A percentile compares a stretch with the other conserved stretches of the same genome.
Conservation (phyloP, 1,140 invertebrate species). For the Frieseomelitta varia region DNA sequence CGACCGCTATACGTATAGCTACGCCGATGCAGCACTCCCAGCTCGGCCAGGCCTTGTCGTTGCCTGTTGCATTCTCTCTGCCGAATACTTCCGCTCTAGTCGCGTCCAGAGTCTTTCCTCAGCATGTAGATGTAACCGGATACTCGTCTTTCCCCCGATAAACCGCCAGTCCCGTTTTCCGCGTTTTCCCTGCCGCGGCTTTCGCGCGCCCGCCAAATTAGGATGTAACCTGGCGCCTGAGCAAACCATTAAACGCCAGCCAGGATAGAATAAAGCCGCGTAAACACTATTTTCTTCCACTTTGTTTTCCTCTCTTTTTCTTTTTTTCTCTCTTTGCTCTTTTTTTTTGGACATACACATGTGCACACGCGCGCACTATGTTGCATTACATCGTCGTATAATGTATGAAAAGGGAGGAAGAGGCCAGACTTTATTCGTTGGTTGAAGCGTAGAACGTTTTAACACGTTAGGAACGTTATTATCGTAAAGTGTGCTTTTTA, state of each 20-base stretch:
- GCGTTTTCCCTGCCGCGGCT: neutral
- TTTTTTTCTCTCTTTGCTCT: neutral
- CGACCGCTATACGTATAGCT: conserved; percentile 17
- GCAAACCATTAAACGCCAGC: neutral
- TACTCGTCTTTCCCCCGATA: conserved; percentile 10
- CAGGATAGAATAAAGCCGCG: neutral
- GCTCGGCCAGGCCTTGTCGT: conserved; percentile 19
- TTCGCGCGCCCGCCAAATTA: conserved; percentile 18
- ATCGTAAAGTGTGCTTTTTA: conserved; percentile 22
- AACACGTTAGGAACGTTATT: conserved; percentile 16
- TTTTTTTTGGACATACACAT: neutral
- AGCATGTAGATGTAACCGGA: conserved; percentile 1
- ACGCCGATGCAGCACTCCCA: conserved; percentile 10
- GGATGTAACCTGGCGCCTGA: neutral
- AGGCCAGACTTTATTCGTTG: neutral
- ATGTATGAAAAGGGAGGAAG: neutral
- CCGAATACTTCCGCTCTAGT: conserved; percentile 36
- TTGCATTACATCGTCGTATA: conserved; percentile 2
- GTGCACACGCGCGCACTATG: neutral
- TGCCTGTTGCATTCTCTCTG: conserved; percentile 58
- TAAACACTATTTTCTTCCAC: neutral
- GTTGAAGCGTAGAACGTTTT: neutral
- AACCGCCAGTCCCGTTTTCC: neutral
- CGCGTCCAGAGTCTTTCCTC: conserved; percentile 31
- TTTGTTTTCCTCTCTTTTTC: neutral